Percentiles rank a stretch among this genome's conserved stretches.
Conservation (phyloP, 2,797 vertebrate genomes). For the Syngnathus acus region DNA sequence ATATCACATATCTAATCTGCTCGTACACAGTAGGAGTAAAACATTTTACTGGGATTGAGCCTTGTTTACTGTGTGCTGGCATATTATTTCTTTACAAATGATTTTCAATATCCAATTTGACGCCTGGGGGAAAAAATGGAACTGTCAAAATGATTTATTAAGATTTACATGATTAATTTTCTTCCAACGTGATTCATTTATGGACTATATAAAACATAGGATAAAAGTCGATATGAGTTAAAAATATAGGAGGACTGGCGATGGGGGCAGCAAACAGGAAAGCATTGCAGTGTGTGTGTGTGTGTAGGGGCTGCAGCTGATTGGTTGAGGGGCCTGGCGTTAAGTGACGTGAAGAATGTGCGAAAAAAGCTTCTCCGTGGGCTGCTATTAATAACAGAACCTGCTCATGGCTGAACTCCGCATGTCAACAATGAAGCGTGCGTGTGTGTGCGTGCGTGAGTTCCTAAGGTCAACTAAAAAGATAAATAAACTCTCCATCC, state of each 20-base stretch:
- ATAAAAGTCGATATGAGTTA: no score
- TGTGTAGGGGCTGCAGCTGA: constrained; percentile 14
- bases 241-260: no score
- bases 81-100: neutral
- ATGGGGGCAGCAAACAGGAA: no score
- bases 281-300: no score
- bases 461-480: neutral
- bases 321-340: constrained; percentile 27
- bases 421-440: constrained; percentile 19
- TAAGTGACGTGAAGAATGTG: constrained; percentile 27
- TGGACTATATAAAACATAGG: no score
- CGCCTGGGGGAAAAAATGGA: neutral
- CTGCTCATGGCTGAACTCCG: constrained; percentile 19
- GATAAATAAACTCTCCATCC: neutral
- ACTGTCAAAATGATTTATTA: neutral
- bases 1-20: constrained; percentile 7
- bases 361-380: constrained; percentile 21
- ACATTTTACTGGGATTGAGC: constrained; percentile 23
- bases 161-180: neutral
- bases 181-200: no score
- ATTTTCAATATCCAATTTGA: neutral
- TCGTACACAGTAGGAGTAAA: constrained; percentile 2
- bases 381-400: constrained; percentile 43
- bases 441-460: constrained; percentile 1
- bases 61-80: neutral